Base-by-base conservation (phyloP, 2,888 invertebrate species). In the Machimus rusticus region DNA sequence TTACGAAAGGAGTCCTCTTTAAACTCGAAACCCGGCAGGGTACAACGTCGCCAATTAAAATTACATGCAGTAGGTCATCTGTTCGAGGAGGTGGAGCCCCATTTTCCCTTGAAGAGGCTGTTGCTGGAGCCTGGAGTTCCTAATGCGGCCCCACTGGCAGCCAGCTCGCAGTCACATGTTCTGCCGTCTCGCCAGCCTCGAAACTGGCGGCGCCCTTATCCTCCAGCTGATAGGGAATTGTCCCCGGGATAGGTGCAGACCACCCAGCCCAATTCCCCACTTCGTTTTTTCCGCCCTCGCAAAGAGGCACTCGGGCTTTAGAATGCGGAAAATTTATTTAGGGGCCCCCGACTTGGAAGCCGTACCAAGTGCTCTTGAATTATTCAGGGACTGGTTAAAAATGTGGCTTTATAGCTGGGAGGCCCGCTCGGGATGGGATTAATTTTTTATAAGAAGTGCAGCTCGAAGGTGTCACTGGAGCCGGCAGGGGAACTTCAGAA, bases 41-140 rank as follows among this genome's bases (percentile, higher is more conserved):
- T 57, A 82, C 82, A 82, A 57, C 57, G 82, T 82, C 82, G 82
- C 82, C 82, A 82, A 82, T 82, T 82, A 82, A 82, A 82, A 82
- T 82, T 82, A 82, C 82, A 82, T 82, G 82, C 37, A 57, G 82
- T 66, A 82, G 82, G 82, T 82, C 82, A 82, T 82, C 82, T 82
- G 16, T 19, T 14, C 57, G 82, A 19, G 19, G 82, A 19, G 82
- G 57, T 12, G 66, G 28, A 19, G 19, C 8, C 51, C 82, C 66
- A 82, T 82, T 57, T 39, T 55, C 66, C 31, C 66, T 76, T 57
- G 37, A 82, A 34, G 82, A 82, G 82, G 37, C 82, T 82, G 82
- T 82, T 79, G 79, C 31, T 57, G 82, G 37, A 39, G 12, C 2
- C n/a, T n/a, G n/a, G n/a, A n/a, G n/a, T 16, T 34, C 12, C 66